phyloP scores from a whole-genome alignment of 2,797 vertebrate genomes.

The Garrulus glandarius region DNA sequence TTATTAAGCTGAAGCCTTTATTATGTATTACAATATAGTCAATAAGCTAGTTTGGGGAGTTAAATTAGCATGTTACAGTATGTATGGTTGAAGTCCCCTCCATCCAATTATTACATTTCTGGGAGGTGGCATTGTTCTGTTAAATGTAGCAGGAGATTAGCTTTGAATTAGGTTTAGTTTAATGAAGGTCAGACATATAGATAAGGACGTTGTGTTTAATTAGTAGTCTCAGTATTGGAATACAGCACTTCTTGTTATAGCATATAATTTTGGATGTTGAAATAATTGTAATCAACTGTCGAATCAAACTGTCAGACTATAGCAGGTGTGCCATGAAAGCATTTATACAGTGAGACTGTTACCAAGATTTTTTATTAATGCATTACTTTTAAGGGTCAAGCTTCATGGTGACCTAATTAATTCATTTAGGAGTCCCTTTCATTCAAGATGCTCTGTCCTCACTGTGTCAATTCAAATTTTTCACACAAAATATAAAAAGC shows the following conservation, averaged over 20 bases:
- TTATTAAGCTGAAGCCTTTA: conserved; percentile 15
- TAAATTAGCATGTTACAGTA: conserved; percentile 16
- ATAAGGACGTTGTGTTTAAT: neutral
- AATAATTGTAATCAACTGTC: neutral
- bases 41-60: conserved; percentile 18
- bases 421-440: neutral
- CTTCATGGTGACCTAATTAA: neutral
- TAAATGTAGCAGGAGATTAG: conserved; percentile 12
- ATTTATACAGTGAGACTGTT: neutral
- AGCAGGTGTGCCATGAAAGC: neutral
- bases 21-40: neutral
- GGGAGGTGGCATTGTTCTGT: neutral
- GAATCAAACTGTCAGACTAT: neutral
- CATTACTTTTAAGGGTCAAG: neutral
- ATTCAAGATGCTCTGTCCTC: neutral
- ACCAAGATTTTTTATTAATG: neutral
- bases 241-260: conserved; percentile 3
- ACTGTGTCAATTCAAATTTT: neutral
- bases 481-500: neutral
- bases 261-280: neutral
- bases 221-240: neutral
- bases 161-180: conserved; percentile 39
- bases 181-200: neutral
- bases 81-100: neutral
- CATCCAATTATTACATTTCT: neutral